Conservation (phyloP, 2,888 invertebrate species). For the Lysandra coridon region DNA sequence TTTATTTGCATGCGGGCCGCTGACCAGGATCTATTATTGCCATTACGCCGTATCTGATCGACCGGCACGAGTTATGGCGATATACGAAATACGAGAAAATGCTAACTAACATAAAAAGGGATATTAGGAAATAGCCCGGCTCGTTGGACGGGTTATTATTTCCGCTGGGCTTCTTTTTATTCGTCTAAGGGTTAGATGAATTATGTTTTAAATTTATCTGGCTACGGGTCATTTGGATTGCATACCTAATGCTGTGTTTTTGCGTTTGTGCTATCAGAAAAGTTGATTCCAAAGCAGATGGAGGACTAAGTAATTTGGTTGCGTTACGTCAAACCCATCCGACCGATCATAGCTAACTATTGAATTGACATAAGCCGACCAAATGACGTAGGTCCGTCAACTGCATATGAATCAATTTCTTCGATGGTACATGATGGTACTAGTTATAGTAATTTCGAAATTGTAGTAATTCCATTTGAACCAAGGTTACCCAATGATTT, state of each 20-base stretch:
- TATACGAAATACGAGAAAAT: slow-evolving; percentile 68
- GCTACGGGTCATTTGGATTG: slow-evolving; percentile 10
- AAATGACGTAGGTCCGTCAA: no score
- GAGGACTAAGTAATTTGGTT: no score
- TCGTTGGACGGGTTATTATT: slow-evolving; percentile 69
- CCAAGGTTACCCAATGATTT: no score
- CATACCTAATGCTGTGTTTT: neutral
- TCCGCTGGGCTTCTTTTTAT: slow-evolving; percentile 68
- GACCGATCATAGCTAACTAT: no score
- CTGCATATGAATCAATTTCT: no score
- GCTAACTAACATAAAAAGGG: slow-evolving; percentile 58
- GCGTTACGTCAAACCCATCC: no score
- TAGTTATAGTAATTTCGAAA: no score
- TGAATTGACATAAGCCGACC: no score
- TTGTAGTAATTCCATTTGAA: no score
- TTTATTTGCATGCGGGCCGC: slow-evolving; percentile 82
- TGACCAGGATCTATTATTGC: slow-evolving; percentile 81
- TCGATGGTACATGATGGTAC: neutral
- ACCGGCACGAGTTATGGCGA: slow-evolving; percentile 76
- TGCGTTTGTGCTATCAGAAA: neutral
- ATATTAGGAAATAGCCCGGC: slow-evolving; percentile 59
- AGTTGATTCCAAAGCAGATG: no score
- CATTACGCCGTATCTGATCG: slow-evolving; percentile 79
- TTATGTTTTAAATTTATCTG: neutral
- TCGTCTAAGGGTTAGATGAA: slow-evolving; percentile 31